These are phyloP conservation scores for Tubiluchus corallicola DNA, from an alignment of 2,888 invertebrate species.

Conservation along the genomic window DNA sequence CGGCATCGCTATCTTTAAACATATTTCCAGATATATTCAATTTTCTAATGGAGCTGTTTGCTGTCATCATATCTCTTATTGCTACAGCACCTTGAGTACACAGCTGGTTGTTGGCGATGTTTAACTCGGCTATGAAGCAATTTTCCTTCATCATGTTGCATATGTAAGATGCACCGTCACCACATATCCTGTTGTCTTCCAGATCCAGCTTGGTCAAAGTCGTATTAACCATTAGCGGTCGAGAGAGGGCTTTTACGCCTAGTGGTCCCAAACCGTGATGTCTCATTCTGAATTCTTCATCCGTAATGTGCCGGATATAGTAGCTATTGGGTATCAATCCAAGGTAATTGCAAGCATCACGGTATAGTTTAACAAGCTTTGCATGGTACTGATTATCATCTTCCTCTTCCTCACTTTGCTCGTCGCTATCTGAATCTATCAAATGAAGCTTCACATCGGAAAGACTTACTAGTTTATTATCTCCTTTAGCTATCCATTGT, in stretches of 20 bases:
- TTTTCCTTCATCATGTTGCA: constrained; percentile 23
- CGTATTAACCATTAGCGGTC: constrained; percentile 21
- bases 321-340: constrained; percentile 19
- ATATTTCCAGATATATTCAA: constrained; percentile 17
- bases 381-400: too few species aligned
- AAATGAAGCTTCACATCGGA: too few species aligned
- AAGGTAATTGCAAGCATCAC: constrained; percentile 16
- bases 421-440: too few species aligned
- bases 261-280: constrained; percentile 22
- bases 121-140: constrained; percentile 20
- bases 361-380: too few species aligned
- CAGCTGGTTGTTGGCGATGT: constrained; percentile 9
- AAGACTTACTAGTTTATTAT: too few species aligned
- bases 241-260: constrained; percentile 21
- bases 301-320: constrained; percentile 20
- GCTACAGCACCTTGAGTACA: constrained; percentile 9
- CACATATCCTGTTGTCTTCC: constrained; percentile 22
- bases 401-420: too few species aligned
- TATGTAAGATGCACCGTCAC: constrained; percentile 19
- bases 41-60: constrained; percentile 7
- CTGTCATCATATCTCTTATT: constrained; percentile 8
- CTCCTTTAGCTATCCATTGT: too few species aligned
- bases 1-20: constrained; percentile 18
- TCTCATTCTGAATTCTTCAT: constrained; percentile 16
- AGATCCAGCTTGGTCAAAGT: constrained; percentile 18